Conservation (phyloP, 2,888 invertebrate species). For the Rambutsinella grinnellia region DNA sequence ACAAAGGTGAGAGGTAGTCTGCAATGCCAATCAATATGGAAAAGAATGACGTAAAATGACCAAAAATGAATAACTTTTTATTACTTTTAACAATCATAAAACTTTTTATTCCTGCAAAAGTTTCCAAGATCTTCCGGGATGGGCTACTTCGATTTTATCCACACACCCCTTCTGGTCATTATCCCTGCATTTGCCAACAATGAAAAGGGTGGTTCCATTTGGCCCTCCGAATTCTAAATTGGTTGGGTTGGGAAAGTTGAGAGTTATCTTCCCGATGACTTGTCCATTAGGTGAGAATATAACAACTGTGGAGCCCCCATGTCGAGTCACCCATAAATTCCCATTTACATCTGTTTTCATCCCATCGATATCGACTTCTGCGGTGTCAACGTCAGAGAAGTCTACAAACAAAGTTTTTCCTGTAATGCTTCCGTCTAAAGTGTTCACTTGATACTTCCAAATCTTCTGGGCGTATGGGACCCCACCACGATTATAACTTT, state of each 20-base stretch:
- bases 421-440: constrained; percentile 35
- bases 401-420: constrained; percentile 57
- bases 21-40: no score
- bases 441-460: constrained; percentile 56
- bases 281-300: constrained; percentile 39
- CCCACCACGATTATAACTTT: constrained; percentile 54
- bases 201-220: constrained; percentile 44
- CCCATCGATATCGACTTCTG: constrained; percentile 53
- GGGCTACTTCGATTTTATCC: constrained; percentile 46
- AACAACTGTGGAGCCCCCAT: constrained; percentile 54
- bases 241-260: constrained; percentile 60
- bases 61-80: not conserved
- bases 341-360: constrained; percentile 56
- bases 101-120: constrained; percentile 29
- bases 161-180: constrained; percentile 49
- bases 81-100: no score
- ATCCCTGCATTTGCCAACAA: constrained; percentile 56
- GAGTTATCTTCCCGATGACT: constrained; percentile 48
- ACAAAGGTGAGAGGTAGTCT: no score
- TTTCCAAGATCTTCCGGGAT: constrained; percentile 54
- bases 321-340: constrained; percentile 56
- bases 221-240: constrained; percentile 61
- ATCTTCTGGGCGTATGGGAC: constrained; percentile 53
- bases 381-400: constrained; percentile 42
- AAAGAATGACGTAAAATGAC: not conserved